Evolutionary conservation across 2,113 vertebrate species (phyloP).

Genomic region (Petroica traversi): DNA sequence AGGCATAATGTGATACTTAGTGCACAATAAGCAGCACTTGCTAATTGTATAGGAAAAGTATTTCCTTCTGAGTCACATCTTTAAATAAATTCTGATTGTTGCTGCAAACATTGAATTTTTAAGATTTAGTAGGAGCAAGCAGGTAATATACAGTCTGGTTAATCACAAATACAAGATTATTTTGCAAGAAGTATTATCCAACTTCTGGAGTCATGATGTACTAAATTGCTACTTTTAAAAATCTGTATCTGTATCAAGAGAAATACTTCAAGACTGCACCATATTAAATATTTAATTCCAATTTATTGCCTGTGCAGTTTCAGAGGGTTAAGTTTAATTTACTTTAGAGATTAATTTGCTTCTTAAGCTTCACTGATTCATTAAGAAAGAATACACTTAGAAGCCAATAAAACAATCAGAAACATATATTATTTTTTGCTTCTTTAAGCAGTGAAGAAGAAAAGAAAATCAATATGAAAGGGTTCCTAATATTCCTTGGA

Average conservation of each 20-base stretch:
- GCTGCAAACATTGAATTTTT: background rate
- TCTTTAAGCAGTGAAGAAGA: background rate
- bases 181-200: background rate
- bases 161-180: background rate
- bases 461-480: slow-evolving; percentile 1
- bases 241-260: background rate
- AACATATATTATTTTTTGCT: background rate
- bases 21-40: background rate
- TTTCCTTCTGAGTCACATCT: background rate
- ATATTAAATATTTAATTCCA: background rate
- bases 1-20: background rate
- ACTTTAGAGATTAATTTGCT: background rate
- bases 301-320: background rate
- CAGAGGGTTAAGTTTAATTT: background rate
- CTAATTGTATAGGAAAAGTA: background rate
- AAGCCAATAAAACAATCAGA: background rate
- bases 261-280: background rate
- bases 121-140: background rate
- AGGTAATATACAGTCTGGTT: background rate
- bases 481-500: background rate
- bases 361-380: background rate
- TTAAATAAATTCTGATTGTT: background rate
- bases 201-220: background rate
- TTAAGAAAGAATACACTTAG: background rate
- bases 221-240: background rate